These are phyloP conservation scores for Sardina pilchardus DNA, from an alignment of 2,113 vertebrate species.

Conservation along the genomic window DNA sequence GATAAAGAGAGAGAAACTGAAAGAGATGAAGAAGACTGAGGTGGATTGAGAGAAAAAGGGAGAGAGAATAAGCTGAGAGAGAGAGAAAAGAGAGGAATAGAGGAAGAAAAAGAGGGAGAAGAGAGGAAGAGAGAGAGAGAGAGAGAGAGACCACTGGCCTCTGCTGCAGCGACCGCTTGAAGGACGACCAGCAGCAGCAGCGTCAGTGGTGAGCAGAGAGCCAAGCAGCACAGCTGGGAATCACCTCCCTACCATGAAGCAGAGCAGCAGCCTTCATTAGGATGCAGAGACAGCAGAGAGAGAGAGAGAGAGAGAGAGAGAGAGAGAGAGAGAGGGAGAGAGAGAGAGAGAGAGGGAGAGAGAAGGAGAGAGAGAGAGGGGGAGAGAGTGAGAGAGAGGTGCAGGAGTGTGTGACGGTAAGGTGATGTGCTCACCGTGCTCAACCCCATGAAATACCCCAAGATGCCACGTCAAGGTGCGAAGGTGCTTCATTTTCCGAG, in stretches of 20 bases:
- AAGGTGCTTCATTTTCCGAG: not conserved
- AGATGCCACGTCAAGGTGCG: not conserved
- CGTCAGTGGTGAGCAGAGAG: slow-evolving; percentile 30
- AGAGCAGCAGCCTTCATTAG: slow-evolving; percentile 51
- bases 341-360: not conserved
- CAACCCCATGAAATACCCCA: not conserved
- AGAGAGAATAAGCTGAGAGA: not conserved
- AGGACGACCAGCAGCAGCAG: slow-evolving; percentile 59
- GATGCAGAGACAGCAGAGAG: slow-evolving; percentile 41
- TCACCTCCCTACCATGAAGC: slow-evolving; percentile 55
- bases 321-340: not conserved
- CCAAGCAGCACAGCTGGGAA: slow-evolving; percentile 68
- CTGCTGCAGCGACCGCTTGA: slow-evolving; percentile 52
- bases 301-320: not conserved
- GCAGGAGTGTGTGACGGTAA: not conserved
- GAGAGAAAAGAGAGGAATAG: not conserved
- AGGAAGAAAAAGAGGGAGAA: slow-evolving; percentile 32
- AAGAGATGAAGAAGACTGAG: not conserved
- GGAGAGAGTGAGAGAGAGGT: not conserved
- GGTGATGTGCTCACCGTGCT: not conserved
- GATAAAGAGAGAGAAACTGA: too few relatives aligned
- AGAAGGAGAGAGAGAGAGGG: not conserved
- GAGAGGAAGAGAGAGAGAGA: slow-evolving; percentile 27
- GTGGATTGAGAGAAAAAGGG: not conserved
- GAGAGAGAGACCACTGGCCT: slow-evolving; percentile 37